Evolutionary conservation across 2,797 vertebrate genomes (phyloP).

Genomic region (Myripristis murdjan): DNA sequence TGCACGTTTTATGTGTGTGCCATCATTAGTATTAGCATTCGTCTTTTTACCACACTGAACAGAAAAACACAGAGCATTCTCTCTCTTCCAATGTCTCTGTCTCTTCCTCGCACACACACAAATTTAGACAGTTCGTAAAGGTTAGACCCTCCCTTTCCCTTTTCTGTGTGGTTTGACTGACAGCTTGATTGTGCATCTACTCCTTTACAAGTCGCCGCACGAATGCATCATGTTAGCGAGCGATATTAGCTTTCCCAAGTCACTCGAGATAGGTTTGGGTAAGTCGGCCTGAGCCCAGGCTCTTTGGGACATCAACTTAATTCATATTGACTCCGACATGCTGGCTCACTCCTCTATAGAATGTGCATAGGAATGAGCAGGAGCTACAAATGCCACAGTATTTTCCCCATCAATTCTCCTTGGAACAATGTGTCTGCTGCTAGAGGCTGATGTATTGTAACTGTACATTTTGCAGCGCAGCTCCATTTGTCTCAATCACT

Average conservation of each 20-base stretch:
- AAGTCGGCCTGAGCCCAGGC: conserved; percentile 10
- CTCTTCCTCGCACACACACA: neutral
- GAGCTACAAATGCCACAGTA: conserved; percentile 41
- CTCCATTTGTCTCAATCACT: conserved; percentile 79
- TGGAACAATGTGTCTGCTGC: conserved; percentile 61
- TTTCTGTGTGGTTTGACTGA: conserved; percentile 20
- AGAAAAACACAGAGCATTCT: neutral
- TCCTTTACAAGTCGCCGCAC: neutral
- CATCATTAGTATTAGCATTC: neutral
- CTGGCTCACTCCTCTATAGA: conserved; percentile 23
- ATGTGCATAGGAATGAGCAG: conserved; percentile 34
- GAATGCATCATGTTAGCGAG: neutral
- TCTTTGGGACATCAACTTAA: neutral
- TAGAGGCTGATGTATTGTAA: conserved; percentile 71
- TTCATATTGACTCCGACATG: conserved; percentile 16
- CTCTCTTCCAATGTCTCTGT: too few relatives aligned
- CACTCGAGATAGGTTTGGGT: neutral
- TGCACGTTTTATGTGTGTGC: neutral
- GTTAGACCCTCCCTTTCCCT: conserved; percentile 36
- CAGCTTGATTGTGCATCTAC: conserved; percentile 19
- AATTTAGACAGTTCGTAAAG: conserved; percentile 21
- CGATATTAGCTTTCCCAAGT: neutral
- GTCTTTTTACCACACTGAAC: neutral
- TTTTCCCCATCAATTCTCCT: conserved; percentile 64
- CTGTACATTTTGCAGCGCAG: conserved; percentile 50